Base-by-base conservation (phyloP, 2,113 vertebrate genomes). In the Corythornis cristatus region DNA sequence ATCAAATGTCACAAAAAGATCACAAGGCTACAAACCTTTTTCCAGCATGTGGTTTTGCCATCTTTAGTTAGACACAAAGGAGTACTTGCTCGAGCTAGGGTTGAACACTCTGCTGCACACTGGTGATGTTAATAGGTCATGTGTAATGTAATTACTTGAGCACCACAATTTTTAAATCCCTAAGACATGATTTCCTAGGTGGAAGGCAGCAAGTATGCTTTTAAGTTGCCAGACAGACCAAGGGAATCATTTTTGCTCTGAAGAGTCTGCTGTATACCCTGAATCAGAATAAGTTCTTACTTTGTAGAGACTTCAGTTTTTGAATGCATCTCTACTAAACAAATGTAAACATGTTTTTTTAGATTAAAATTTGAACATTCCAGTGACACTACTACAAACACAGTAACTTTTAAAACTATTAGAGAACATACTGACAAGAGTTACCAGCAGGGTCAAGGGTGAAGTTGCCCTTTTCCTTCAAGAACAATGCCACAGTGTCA, bases 1-100 rank as follows among this genome's bases (percentile, higher is more conserved):
- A 22, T 51, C 83, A 56, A 87, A 40, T 92, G 73, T 42, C 43
- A 79, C 89, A 70, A 92, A 87, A 80, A 77, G 82, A 79, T 71
- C 79, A 83, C 76, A 92, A 65, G 22, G 65, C 93, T 94, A 91
- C 89, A 95, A 93, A 91, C 87, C 93, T 92, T 93, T 23, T 46
- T 92, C 75, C 87, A 80, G 72, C 57, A 77, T 21, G 91, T 57
- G 81, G 84, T 92, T 94, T 67, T 87, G 72, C 31, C 85, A 92
- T 75, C 60, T 83, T 87, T 74, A 83, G 73, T 74, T 76, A 33
- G 48, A 93, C 61, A 88, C n/a, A 67, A 89, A 93, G 66, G 75
- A 84, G 73, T 58, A 82, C 58, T 91, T 68, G 54, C 71, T 80
- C 0, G 1, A 91, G 84, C 72, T 86, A 77, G 71, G 50, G 78